phyloP scores from a whole-genome alignment of 1,140 invertebrate species.

The Phortica variegata region DNA sequence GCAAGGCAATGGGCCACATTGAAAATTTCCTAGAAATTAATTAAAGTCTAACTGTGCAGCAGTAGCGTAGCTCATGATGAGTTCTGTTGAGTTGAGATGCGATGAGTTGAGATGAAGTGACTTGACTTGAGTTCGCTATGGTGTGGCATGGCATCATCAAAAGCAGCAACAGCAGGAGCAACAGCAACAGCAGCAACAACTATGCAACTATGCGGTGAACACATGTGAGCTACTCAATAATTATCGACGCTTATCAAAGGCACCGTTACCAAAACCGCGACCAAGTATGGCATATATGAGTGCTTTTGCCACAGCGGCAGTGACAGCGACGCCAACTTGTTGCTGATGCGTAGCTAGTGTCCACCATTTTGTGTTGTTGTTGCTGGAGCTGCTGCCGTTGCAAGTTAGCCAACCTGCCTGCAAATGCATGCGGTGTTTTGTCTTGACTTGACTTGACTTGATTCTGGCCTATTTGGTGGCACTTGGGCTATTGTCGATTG shows the following conservation, averaged over 20 bases:
- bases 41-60: conserved; percentile 40
- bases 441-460: neutral
- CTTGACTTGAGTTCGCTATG: too few relatives aligned
- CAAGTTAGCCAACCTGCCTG: too few relatives aligned
- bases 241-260: conserved; percentile 54
- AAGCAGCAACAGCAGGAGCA: conserved; percentile 8
- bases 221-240: conserved; percentile 49
- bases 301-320: neutral
- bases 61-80: neutral
- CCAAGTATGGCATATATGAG: conserved; percentile 33
- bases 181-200: conserved; percentile 9
- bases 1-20: too few relatives aligned
- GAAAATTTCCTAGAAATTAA: conserved; percentile 50
- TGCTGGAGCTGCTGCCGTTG: conserved; percentile 12
- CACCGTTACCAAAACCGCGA: conserved; percentile 44
- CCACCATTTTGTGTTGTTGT: conserved; percentile 10
- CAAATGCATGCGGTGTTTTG: neutral
- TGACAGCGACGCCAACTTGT: conserved; percentile 12
- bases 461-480: neutral
- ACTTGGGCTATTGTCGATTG: neutral
- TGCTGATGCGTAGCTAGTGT: conserved; percentile 14
- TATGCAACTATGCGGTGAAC: too few relatives aligned
- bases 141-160: too few relatives aligned
- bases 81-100: neutral
- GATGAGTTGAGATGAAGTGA: too few relatives aligned